A percentile compares a stretch with the other conserved stretches of the same genome.
Evolutionary conservation across 2,888 invertebrate genomes (phyloP).

Genomic region (Antheraea yamamai): DNA sequence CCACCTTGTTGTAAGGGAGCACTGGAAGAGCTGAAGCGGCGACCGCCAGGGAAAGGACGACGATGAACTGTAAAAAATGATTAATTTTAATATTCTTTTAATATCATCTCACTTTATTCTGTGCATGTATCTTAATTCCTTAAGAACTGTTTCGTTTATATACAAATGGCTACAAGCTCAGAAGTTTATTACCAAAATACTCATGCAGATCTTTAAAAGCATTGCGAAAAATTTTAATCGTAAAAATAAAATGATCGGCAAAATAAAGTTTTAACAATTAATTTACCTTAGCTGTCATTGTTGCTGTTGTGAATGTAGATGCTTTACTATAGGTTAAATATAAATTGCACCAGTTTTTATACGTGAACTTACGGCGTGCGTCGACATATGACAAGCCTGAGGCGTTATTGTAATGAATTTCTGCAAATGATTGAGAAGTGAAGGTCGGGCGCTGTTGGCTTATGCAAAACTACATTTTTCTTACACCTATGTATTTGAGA

Average conservation of each 20-base stretch:
- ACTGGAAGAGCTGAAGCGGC: constrained; percentile 49
- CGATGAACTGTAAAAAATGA: constrained; percentile 49
- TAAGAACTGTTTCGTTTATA: no score
- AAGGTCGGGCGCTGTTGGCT: neutral
- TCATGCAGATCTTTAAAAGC: neutral
- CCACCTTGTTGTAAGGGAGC: constrained; percentile 54
- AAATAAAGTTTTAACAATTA: neutral
- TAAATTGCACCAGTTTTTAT: constrained; percentile 60
- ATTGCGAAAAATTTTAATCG: neutral
- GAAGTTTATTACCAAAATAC: neutral
- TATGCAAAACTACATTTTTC: neutral
- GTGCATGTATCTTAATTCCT: no score
- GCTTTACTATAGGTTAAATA: constrained; percentile 53
- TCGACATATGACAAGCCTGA: constrained; percentile 33
- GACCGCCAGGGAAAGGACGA: constrained; percentile 57
- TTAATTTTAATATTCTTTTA: neutral
- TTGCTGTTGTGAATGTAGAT: constrained; percentile 52
- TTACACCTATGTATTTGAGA: neutral
- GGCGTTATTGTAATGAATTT: constrained; percentile 43
- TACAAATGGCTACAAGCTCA: no score
- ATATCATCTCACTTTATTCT: neutral
- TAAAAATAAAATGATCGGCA: neutral
- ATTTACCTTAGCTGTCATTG: constrained; percentile 69
- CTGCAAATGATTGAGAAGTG: constrained; percentile 24
- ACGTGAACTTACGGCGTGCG: constrained; percentile 34